These are phyloP conservation scores for Daktulosphaira vitifoliae DNA, from an alignment of 1,140 invertebrate genomes.

Conservation along the genomic window DNA sequence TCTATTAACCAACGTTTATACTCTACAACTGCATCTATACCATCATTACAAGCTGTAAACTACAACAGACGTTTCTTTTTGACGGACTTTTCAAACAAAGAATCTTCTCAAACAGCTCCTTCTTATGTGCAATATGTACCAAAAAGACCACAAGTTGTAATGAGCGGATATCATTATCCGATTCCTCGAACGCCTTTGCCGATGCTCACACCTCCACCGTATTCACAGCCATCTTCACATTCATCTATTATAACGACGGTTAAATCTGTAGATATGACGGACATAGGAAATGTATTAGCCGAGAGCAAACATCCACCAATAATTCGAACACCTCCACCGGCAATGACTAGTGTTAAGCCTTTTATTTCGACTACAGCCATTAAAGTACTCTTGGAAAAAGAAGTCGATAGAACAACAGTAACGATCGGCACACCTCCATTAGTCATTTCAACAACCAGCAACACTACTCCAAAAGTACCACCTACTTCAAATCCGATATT, in stretches of 20 bases:
- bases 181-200: conserved; percentile 47
- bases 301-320: conserved; percentile 20
- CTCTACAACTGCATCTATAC: background rate
- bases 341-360: background rate
- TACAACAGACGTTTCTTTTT: conserved; percentile 17
- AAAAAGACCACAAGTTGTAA: background rate
- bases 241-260: conserved; percentile 42
- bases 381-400: conserved; percentile 1
- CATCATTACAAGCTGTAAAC: background rate
- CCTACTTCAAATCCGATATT: conserved; percentile 51
- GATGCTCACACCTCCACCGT: conserved; percentile 60
- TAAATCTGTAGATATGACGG: background rate
- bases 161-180: conserved; percentile 2
- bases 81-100: conserved; percentile 4
- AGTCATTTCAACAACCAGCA: conserved; percentile 46
- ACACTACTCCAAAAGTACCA: background rate
- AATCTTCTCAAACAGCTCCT: background rate
- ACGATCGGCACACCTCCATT: conserved; percentile 39
- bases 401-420: conserved; percentile 8
- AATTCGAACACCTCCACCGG: background rate
- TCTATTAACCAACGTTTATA: background rate
- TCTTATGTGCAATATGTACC: background rate
- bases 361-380: background rate
- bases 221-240: conserved; percentile 44
- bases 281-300: background rate